phyloP scores from a whole-genome alignment of 2,797 vertebrate species.

The Etheostoma perlongum region DNA sequence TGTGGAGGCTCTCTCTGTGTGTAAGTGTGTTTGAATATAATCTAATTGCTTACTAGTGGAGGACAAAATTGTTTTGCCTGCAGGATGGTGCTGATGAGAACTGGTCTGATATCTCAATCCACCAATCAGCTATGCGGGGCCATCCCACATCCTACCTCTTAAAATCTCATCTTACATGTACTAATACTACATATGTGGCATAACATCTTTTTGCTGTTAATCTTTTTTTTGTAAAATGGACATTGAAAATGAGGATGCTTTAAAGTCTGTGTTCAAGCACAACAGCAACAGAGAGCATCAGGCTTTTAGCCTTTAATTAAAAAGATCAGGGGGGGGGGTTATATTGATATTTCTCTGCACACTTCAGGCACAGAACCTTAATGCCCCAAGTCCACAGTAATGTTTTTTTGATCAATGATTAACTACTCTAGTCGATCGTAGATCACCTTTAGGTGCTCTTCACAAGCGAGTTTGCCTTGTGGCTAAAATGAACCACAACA shows the following conservation, averaged over 20 bases:
- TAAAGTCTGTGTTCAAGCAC: slow-evolving; percentile 30
- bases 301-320: slow-evolving; percentile 67
- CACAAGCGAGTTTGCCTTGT: slow-evolving; percentile 59
- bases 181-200: slow-evolving; percentile 11
- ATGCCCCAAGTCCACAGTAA: slow-evolving; percentile 62
- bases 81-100: slow-evolving; percentile 74
- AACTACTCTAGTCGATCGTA: slow-evolving; percentile 72
- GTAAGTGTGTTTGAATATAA: slow-evolving; percentile 78
- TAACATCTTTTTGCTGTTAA: slow-evolving; percentile 8
- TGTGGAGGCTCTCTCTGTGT: slow-evolving; percentile 49
- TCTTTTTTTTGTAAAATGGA: slow-evolving; percentile 18
- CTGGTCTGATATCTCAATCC: slow-evolving; percentile 81
- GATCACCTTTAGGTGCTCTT: slow-evolving; percentile 75
- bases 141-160: slow-evolving; percentile 53
- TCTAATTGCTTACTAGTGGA: slow-evolving; percentile 81
- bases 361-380: slow-evolving; percentile 62
- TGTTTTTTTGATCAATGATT: slow-evolving; percentile 81
- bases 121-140: slow-evolving; percentile 65
- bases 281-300: slow-evolving; percentile 34
- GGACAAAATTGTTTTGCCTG: slow-evolving; percentile 79
- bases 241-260: slow-evolving; percentile 19
- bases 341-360: slow-evolving; percentile 76
- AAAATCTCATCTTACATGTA: slow-evolving; percentile 38
- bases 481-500: slow-evolving; percentile 64
- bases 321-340: slow-evolving; percentile 63